Evolutionary conservation across 2,888 invertebrate genomes (phyloP).

Genomic region (Conus canariensis): DNA sequence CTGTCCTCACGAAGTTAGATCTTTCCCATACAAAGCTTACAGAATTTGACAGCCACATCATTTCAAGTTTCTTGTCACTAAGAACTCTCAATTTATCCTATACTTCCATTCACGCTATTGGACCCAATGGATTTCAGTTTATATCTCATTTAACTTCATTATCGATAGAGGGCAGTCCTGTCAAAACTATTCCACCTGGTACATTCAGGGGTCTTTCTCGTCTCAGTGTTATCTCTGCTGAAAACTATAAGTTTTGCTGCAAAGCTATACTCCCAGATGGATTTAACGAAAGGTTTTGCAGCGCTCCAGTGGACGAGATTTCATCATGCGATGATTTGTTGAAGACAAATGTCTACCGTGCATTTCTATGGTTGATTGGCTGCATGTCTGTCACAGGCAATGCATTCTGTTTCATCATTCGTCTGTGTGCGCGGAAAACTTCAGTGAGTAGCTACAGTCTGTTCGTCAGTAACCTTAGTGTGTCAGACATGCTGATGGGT

Average conservation of each 20-base stretch:
- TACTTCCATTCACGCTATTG: not conserved
- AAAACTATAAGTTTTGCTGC: conserved; percentile 16
- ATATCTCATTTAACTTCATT: not conserved
- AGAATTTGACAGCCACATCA: not conserved
- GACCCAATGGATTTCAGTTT: not conserved
- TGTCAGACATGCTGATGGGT: conserved; percentile 25
- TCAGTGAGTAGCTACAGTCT: not conserved
- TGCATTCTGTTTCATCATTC: not conserved
- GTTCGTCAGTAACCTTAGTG: conserved; percentile 3
- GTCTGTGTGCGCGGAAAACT: not conserved
- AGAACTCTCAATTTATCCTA: not conserved
- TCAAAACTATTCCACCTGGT: not conserved
- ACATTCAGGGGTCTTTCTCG: not conserved
- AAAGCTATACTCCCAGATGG: not conserved
- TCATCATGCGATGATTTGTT: conserved; percentile 12
- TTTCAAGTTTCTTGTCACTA: not conserved
- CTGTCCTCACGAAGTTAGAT: not conserved
- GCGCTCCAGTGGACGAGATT: not conserved
- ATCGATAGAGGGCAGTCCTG: not conserved
- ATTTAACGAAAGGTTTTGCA: not conserved
- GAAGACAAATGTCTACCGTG: not conserved
- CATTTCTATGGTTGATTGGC: not conserved
- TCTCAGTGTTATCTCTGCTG: not conserved
- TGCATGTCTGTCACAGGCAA: conserved; percentile 33
- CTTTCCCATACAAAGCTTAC: not conserved